Evolutionary conservation across 2,888 invertebrate species (phyloP).

Genomic region (Sesia apiformis): DNA sequence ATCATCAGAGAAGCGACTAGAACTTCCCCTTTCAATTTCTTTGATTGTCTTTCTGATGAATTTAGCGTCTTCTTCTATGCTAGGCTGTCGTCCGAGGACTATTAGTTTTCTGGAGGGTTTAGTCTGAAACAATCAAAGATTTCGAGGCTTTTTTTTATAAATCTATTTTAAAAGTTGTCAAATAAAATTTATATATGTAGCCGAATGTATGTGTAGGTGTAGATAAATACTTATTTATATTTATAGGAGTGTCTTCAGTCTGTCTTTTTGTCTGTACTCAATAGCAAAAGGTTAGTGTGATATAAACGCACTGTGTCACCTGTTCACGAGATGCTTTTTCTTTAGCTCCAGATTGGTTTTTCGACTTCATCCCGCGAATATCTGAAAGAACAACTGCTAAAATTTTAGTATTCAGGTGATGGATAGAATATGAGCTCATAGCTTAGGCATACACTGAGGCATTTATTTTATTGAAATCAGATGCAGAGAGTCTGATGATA

Average conservation of each 20-base stretch:
- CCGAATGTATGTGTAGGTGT: too few species aligned
- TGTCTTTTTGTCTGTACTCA: neutral
- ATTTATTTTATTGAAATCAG: neutral
- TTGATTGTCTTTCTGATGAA: conserved; percentile 64
- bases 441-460: too few species aligned
- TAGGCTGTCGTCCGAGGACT: conserved; percentile 48
- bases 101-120: conserved; percentile 25
- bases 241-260: too few species aligned
- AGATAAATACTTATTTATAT: too few species aligned
- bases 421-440: too few species aligned
- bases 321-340: conserved; percentile 45
- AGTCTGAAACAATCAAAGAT: neutral
- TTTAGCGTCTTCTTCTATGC: conserved; percentile 64
- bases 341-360: conserved; percentile 30
- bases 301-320: conserved; percentile 29
- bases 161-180: too few species aligned
- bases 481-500: too few species aligned
- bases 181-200: neutral
- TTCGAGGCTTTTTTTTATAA: neutral
- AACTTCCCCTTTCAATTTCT: conserved; percentile 62
- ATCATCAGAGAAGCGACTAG: conserved; percentile 33
- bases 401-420: conserved; percentile 5
- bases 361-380: conserved; percentile 30
- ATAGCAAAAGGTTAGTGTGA: neutral
- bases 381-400: conserved; percentile 40